A percentile compares a stretch with the other conserved stretches of the same genome.
These are phyloP conservation scores for Machaerirhynchus nigripectus DNA, from an alignment of 2,113 vertebrate species.

Conservation along the genomic window DNA sequence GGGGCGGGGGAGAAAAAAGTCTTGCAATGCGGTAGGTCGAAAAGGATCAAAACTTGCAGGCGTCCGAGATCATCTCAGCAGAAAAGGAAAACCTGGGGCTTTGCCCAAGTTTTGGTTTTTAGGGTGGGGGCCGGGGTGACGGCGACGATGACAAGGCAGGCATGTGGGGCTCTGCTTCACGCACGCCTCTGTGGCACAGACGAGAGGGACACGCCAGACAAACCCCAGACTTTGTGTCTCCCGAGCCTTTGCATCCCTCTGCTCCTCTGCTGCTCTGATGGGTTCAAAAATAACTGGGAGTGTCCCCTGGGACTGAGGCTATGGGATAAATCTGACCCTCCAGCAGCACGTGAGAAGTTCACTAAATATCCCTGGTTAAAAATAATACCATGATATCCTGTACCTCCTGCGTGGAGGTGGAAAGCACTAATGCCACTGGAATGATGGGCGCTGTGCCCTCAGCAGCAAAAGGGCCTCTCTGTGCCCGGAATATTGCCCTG, in stretches of 20 bases:
- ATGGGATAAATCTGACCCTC: slow-evolving; percentile 16
- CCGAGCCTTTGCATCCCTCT: not conserved
- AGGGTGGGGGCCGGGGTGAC: not conserved
- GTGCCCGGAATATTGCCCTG: not conserved
- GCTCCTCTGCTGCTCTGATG: not conserved
- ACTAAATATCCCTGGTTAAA: not conserved
- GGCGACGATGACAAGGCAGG: rapidly evolving
- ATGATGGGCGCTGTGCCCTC: not conserved
- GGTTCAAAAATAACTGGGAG: not conserved
- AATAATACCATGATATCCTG: not conserved
- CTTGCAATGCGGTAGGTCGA: not conserved
- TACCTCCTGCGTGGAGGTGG: not conserved
- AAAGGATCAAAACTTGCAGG: not conserved
- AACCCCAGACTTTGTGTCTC: not conserved
- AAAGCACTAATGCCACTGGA: not conserved
- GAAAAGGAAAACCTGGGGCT: not conserved
- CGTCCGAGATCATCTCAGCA: not conserved
- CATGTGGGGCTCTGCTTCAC: rapidly evolving
- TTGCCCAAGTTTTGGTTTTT: not conserved
- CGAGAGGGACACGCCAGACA: not conserved
- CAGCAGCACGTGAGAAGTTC: not conserved
- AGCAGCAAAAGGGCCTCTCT: not conserved
- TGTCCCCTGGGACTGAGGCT: not conserved
- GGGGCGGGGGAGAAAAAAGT: not conserved
- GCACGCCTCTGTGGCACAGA: rapidly evolving